Conservation (phyloP, 2,888 invertebrate genomes). For the Tipula vernalis region DNA sequence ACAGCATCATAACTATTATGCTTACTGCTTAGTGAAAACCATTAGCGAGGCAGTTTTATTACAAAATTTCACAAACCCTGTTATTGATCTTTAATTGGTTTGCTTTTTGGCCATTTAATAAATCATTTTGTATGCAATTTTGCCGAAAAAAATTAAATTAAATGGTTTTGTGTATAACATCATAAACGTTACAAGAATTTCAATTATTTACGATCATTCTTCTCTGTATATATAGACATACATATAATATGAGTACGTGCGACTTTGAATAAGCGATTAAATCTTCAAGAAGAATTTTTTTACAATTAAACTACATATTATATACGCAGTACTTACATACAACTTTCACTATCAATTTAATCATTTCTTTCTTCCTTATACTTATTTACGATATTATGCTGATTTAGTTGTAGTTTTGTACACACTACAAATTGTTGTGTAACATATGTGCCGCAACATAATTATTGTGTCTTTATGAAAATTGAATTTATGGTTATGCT, state of each 20-base stretch:
- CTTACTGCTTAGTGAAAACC: too few species aligned
- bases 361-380: background rate
- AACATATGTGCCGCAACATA: background rate
- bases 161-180: background rate
- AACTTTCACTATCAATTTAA: background rate
- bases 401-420: background rate
- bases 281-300: background rate
- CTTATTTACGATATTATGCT: background rate
- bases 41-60: too few species aligned
- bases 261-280: background rate
- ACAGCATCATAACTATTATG: too few species aligned
- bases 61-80: background rate
- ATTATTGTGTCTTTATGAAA: too few species aligned
- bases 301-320: background rate
- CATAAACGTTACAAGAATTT: background rate
- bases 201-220: background rate
- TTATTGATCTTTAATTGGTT: background rate
- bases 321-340: background rate
- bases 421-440: background rate
- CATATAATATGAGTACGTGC: background rate
- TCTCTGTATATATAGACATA: background rate
- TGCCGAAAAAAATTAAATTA: background rate
- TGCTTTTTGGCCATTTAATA: background rate
- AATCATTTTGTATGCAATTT: background rate
- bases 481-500: too few species aligned